Evolutionary conservation across 1,140 invertebrate genomes (phyloP), one percentile per base, ranked within the genome.

Genomic region (Batillaria attramentaria): DNA sequence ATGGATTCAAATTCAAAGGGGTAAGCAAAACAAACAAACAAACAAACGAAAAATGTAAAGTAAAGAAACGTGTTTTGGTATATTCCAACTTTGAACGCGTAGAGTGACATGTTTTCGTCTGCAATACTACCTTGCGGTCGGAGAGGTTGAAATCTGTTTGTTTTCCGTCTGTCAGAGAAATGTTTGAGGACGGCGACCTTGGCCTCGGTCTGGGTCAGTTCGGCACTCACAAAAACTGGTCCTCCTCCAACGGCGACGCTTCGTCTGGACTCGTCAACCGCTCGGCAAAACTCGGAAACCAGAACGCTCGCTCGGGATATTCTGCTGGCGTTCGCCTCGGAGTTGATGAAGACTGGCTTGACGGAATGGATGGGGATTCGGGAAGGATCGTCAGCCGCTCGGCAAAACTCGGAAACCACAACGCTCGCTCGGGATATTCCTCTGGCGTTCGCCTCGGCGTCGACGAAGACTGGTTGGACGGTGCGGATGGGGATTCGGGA

Each of bases 201-300:
- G 68, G 68, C 41, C 8, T 70, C 0, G 68, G 42, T 28, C 4
- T 10, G 39, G 41, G 68, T 31, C n/a, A 20, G n/a, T 70, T 46
- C 68, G 68, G 68, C 28, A 70, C 28, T 39, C 41, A 70, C 3
- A 70, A 70, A 31, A 70, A 24, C 20, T 70, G 41, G 68, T 16
- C 68, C 13, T 69, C 66, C 0, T 16, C 39, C 18, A 69, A 69
- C 13, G 39, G 3, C n/a, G n/a, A n/a, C n/a, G 66, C 13, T 35
- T 37, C 37, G 31, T 37, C 10, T 10, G 33, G 16, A 2, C 4
- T 69, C 4, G 42, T 31, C 20, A 70, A 70, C 41, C 68, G 68
- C 42, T 43, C 68, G 41, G 68, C 41, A 46, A 70, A 31, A 13
- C 42, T 70, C 41, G 68, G 68, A 18, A 39, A 42, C 42, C 41